Evolutionary conservation across 1,140 invertebrate species (phyloP), one percentile per base, ranked within the genome.

Genomic region (Halictus rubicundus): DNA sequence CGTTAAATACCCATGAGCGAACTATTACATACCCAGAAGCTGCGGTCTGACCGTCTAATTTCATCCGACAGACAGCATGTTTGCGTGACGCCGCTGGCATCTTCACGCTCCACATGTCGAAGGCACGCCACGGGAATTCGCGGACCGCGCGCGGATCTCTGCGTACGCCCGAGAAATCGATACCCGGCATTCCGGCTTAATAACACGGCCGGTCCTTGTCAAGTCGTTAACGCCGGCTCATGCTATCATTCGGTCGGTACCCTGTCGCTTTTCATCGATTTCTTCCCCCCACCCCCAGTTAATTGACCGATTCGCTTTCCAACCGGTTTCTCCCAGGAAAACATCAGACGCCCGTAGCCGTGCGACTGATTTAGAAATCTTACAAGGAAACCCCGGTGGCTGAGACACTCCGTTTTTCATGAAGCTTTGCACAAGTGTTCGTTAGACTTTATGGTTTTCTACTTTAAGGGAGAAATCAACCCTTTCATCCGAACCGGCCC

Each of bases 31-130:
- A 70, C 0, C n/a, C 32, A 73, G 54, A 39, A 57, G 23, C 59
- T 52, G 82, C 66, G 73, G 74, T 73, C 79, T 32, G 72, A 46
- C 68, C 74, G 71, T 68, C 74, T 84, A 87, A 87, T 87, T 80
- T 87, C 85, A 80, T 65, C 80, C 73, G 77, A 27, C 65, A 27
- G 70, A 79, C 70, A 69, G 73, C 72, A 72, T 86, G 70, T 73
- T 87, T 83, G 87, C 87, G 86, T 88, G 81, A 87, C 68, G 78
- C 83, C 83, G 75, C 83, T 75, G 83, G 86, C 86, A 87, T 88
- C 87, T 87, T 88, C 86, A 78, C 82, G 87, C 86, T 83, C 75
- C 72, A 74, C 73, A 87, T 79, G 75, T 81, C 81, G 73, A 84
- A 78, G 87, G 76, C 73, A 86, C 42, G 78, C 78, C 83, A 68